Evolutionary conservation across 92 coral and sea anemone genomes (phyloP).

Genomic region (Porites cylindrica): DNA sequence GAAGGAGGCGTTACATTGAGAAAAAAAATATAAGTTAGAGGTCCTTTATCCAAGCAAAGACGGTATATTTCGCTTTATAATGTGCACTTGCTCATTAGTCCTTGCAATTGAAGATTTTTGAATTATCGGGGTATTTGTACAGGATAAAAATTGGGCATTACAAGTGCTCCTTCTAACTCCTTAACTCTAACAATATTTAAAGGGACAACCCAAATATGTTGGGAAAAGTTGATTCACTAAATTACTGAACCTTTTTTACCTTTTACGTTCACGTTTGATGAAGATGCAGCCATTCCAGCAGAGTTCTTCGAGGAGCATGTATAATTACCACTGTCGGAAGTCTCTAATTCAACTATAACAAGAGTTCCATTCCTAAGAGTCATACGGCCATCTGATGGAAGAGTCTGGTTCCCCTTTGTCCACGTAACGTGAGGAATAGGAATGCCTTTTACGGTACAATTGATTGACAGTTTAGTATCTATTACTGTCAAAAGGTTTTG

Average conservation of each 20-base stretch:
- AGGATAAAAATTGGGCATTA: too few relatives aligned
- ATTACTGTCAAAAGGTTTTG: constrained; percentile 60
- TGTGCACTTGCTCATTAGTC: too few relatives aligned
- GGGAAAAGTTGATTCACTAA: not conserved
- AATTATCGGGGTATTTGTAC: too few relatives aligned
- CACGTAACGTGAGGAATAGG: constrained; percentile 85
- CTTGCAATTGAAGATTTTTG: too few relatives aligned
- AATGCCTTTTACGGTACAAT: constrained; percentile 78
- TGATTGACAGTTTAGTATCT: constrained; percentile 50
- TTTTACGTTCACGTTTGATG: constrained; percentile 77
- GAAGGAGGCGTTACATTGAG: too few relatives aligned
- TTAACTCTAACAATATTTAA: not conserved
- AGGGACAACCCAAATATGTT: not conserved
- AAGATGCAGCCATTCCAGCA: constrained; percentile 73
- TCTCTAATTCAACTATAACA: constrained; percentile 62
- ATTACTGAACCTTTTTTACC: constrained; percentile 48
- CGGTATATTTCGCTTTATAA: too few relatives aligned
- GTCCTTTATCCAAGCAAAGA: too few relatives aligned
- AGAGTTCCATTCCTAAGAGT: constrained; percentile 61
- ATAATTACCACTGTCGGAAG: constrained; percentile 79
- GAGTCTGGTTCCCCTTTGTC: constrained; percentile 68
- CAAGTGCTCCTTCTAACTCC: not conserved
- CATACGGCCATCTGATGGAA: constrained; percentile 68
- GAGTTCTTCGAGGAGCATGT: constrained; percentile 79
- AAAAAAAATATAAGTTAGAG: too few relatives aligned